A percentile compares a stretch with the other conserved stretches of the same genome.
Evolutionary conservation across 2,888 invertebrate species (phyloP).

Genomic region (Chrysina gloriosa): DNA sequence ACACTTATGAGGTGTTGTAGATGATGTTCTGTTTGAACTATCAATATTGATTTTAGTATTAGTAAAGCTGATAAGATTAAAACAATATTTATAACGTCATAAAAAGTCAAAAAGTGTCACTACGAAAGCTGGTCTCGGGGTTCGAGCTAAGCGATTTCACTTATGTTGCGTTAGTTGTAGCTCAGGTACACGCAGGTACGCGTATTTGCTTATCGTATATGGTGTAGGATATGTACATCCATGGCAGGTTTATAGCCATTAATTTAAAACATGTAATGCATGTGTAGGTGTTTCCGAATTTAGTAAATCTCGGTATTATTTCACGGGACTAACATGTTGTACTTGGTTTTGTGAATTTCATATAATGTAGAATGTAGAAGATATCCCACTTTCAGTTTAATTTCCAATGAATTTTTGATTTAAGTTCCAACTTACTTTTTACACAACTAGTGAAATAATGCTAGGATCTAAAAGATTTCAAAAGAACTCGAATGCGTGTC

Average conservation of each 20-base stretch:
- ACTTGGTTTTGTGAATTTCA: too few relatives aligned
- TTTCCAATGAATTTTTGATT: too few relatives aligned
- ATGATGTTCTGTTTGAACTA: background rate
- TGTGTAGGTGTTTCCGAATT: background rate
- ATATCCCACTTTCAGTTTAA: too few relatives aligned
- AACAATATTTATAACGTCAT: constrained; percentile 12
- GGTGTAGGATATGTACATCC: background rate
- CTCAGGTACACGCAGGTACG: background rate
- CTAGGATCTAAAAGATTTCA: too few relatives aligned
- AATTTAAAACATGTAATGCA: background rate
- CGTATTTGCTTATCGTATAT: background rate
- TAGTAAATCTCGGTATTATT: too few relatives aligned
- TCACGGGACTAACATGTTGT: too few relatives aligned
- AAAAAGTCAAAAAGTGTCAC: background rate
- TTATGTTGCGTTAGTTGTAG: too few relatives aligned
- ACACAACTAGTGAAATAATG: too few relatives aligned
- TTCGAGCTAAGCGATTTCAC: background rate
- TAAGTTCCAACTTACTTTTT: too few relatives aligned
- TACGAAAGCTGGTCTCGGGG: background rate
- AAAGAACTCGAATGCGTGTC: too few relatives aligned
- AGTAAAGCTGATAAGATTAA: constrained; percentile 10
- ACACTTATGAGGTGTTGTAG: background rate
- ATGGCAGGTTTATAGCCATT: background rate
- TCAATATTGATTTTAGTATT: constrained; percentile 27
- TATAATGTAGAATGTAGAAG: too few relatives aligned